Conservation (phyloP, 2,888 invertebrate species). For the Argyresthia goedartella region DNA sequence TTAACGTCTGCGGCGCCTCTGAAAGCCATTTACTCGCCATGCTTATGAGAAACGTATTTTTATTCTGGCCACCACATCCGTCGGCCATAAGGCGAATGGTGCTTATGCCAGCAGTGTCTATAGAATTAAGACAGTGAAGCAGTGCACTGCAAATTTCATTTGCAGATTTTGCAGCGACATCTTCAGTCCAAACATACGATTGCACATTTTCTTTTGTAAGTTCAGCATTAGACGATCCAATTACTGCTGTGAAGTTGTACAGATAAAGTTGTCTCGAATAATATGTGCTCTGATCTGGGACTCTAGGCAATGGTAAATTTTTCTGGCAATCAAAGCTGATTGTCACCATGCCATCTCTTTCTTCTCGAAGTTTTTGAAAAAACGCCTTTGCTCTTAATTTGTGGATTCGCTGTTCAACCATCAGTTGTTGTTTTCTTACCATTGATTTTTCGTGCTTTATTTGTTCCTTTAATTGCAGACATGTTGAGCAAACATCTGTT, state of each 20-base stretch:
- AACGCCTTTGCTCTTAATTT: not conserved
- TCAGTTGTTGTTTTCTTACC: not conserved
- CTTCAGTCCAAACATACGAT: slow-evolving; percentile 12
- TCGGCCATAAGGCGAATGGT: not conserved
- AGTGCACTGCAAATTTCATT: slow-evolving; percentile 7
- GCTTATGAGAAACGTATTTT: not conserved
- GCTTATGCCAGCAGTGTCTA: not conserved
- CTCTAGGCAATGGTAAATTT: slow-evolving; percentile 8
- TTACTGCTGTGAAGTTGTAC: slow-evolving; percentile 10
- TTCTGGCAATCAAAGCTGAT: slow-evolving; percentile 1
- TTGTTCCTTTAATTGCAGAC: slow-evolving; percentile 9
- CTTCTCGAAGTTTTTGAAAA: not conserved
- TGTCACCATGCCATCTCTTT: not conserved
- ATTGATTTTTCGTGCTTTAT: slow-evolving; percentile 3
- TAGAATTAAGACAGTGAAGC: slow-evolving; percentile 6
- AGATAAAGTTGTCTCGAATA: slow-evolving; percentile 8
- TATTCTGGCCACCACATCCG: slow-evolving; percentile 5
- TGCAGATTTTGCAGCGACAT: slow-evolving; percentile 1
- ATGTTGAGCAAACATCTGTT: slow-evolving; percentile 12
- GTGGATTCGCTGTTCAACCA: not conserved
- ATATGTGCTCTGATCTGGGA: slow-evolving; percentile 9
- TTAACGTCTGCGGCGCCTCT: not conserved
- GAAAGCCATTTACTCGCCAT: slow-evolving; percentile 1
- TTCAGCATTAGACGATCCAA: not conserved
- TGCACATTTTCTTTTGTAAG: slow-evolving; percentile 9